A percentile compares a stretch with the other conserved stretches of the same genome.
phyloP scores from a whole-genome alignment of 2,113 vertebrate genomes.

The Megaceryle maxima region DNA sequence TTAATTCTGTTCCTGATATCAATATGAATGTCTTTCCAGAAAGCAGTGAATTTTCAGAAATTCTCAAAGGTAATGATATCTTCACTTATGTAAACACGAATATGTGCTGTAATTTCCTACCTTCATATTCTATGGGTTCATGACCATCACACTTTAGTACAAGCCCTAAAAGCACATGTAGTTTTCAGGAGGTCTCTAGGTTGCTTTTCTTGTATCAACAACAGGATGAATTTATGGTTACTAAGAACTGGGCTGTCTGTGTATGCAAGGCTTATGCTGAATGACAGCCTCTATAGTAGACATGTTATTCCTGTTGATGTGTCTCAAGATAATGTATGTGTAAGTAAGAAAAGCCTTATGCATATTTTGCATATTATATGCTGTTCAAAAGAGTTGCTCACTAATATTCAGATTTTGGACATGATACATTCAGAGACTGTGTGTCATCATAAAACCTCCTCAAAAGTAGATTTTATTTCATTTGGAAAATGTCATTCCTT shows the following conservation, averaged over 20 bases:
- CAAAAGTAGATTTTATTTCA: neutral
- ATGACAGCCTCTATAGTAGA: neutral
- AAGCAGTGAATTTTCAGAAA: neutral
- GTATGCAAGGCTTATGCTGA: neutral
- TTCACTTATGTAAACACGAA: neutral
- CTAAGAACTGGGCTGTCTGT: neutral
- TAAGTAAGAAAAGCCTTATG: neutral
- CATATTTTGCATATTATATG: neutral
- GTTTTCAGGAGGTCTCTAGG: neutral
- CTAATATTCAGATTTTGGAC: neutral
- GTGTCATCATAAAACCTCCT: neutral
- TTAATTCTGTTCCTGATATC: neutral
- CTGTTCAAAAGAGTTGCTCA: neutral
- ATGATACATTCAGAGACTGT: neutral
- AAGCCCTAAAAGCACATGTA: neutral
- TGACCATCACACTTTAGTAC: neutral
- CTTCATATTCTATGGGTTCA: neutral
- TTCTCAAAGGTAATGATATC: neutral
- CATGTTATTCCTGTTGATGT: neutral
- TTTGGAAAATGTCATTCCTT: neutral
- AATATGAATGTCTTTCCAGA: neutral
- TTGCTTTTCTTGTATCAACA: neutral
- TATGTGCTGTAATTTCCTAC: neutral
- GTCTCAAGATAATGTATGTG: neutral
- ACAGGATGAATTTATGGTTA: neutral